Percentiles rank a stretch among this genome's conserved stretches.
These are phyloP conservation scores for Halictus ligatus DNA, from an alignment of 2,888 invertebrate species.

Conservation along the genomic window DNA sequence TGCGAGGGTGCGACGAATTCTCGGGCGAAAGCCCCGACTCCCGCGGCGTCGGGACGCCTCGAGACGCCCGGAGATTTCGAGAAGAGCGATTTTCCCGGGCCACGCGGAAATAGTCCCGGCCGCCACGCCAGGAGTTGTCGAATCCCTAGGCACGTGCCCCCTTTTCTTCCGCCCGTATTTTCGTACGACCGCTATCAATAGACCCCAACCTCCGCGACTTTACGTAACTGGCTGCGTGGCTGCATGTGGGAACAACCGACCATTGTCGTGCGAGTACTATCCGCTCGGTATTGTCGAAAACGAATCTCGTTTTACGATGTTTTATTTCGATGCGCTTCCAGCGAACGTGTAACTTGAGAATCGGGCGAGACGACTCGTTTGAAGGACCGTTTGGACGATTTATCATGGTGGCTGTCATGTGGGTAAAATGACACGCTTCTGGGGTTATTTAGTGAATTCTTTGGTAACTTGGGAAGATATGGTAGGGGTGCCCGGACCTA, in stretches of 20 bases:
- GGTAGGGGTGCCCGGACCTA: neutral
- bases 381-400: neutral
- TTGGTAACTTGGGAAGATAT: neutral
- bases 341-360: slow-evolving; percentile 30
- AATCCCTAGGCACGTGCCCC: slow-evolving; percentile 78
- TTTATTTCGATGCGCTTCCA: neutral
- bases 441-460: neutral
- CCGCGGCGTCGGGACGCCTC: slow-evolving; percentile 39
- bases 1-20: slow-evolving; percentile 70
- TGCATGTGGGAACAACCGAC: slow-evolving; percentile 44
- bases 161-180: slow-evolving; percentile 67
- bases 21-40: slow-evolving; percentile 48
- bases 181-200: slow-evolving; percentile 69
- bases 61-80: neutral
- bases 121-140: slow-evolving; percentile 77
- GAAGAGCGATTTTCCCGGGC: slow-evolving; percentile 79
- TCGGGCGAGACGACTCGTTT: neutral
- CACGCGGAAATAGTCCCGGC: slow-evolving; percentile 80
- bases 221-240: slow-evolving; percentile 53
- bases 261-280: slow-evolving; percentile 45
- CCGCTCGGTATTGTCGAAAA: neutral
- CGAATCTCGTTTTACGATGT: neutral
- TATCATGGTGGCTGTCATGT: neutral
- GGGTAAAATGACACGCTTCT: slow-evolving; percentile 1
- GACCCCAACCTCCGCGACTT: slow-evolving; percentile 45